Evolutionary conservation across 1,140 invertebrate species (phyloP).

Genomic region (Nautilus pompilius): DNA sequence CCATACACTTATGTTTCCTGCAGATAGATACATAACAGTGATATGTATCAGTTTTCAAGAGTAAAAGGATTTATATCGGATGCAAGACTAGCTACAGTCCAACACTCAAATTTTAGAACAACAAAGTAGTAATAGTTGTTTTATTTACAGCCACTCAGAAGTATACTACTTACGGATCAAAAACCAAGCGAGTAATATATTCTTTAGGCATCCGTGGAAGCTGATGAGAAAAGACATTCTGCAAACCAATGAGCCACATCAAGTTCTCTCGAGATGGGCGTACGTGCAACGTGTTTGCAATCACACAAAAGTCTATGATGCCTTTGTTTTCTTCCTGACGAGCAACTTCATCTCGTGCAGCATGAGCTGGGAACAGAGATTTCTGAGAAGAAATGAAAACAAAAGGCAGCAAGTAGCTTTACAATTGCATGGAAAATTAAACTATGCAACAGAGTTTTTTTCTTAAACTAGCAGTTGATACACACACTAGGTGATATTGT

Average conservation of each 20-base stretch:
- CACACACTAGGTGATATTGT: not conserved
- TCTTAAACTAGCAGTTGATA: not conserved
- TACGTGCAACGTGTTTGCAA: conserved; percentile 86
- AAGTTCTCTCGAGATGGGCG: conserved; percentile 86
- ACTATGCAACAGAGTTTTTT: not conserved
- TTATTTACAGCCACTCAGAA: too few relatives aligned
- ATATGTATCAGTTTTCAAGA: too few relatives aligned
- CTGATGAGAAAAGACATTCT: conserved; percentile 94
- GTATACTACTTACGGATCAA: conserved; percentile 79
- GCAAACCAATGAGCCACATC: conserved; percentile 79
- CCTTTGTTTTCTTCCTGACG: conserved; percentile 84
- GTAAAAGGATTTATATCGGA: too few relatives aligned
- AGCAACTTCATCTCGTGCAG: conserved; percentile 85
- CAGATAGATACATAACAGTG: too few relatives aligned
- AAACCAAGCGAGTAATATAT: conserved; percentile 94
- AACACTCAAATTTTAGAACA: too few relatives aligned
- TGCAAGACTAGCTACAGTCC: too few relatives aligned
- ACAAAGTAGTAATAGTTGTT: too few relatives aligned
- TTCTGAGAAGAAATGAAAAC: conserved; percentile 16
- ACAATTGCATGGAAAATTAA: not conserved
- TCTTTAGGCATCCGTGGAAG: conserved; percentile 96
- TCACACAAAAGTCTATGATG: conserved; percentile 88
- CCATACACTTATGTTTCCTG: conserved; percentile 92
- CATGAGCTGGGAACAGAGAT: conserved; percentile 41
- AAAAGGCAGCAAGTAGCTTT: too few relatives aligned